Evolutionary conservation across 2,113 vertebrate species (phyloP).

Genomic region (Eurystomus gularis): DNA sequence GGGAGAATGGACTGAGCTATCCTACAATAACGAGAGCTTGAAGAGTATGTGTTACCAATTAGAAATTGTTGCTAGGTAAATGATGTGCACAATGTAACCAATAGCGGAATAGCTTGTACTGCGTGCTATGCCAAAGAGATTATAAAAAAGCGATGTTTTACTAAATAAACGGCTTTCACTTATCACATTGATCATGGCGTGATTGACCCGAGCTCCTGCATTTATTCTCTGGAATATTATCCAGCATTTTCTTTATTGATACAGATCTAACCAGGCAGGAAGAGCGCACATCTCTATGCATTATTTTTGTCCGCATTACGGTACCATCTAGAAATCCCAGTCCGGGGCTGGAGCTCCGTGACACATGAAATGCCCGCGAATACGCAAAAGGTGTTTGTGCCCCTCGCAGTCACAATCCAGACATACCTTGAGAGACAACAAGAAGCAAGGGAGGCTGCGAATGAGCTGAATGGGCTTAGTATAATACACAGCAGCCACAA

Average conservation of each 20-base stretch:
- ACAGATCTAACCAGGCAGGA: neutral
- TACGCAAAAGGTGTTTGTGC: neutral
- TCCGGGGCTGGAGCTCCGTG: neutral
- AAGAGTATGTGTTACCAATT: no score
- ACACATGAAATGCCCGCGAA: neutral
- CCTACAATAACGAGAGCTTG: no score
- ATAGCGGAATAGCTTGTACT: no score
- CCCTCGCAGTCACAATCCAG: neutral
- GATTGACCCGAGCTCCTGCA: no score
- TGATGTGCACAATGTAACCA: no score
- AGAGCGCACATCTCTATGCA: neutral
- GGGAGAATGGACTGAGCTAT: no score
- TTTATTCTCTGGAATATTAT: neutral
- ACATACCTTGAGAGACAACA: neutral
- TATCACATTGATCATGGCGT: no score
- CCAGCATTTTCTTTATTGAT: neutral
- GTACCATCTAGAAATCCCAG: neutral
- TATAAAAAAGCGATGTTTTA: no score
- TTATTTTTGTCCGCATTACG: neutral
- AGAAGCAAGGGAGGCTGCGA: neutral
- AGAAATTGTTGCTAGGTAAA: no score
- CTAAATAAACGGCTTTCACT: no score
- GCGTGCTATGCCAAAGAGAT: no score
- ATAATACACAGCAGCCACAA: neutral
- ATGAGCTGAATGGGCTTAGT: neutral